phyloP scores from a whole-genome alignment of 2,888 invertebrate genomes.

The Xanthia icteritia region DNA sequence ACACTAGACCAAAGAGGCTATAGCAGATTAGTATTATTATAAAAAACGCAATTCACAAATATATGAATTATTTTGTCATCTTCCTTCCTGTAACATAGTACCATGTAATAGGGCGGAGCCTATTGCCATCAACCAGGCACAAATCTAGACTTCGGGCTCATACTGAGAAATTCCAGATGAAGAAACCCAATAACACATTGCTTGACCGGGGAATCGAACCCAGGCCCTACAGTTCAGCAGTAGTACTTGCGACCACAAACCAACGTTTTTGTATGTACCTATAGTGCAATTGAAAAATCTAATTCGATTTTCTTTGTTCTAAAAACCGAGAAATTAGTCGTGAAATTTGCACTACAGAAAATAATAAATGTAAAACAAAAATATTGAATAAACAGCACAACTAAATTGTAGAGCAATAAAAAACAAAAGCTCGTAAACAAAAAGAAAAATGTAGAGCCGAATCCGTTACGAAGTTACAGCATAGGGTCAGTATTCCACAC shows the following conservation, averaged over 20 bases:
- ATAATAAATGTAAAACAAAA: background rate
- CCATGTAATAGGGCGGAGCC: background rate
- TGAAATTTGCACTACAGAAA: background rate
- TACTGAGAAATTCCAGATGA: background rate
- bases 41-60: too few species aligned
- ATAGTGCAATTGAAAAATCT: background rate
- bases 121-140: background rate
- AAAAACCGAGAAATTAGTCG: too few species aligned
- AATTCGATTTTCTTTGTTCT: background rate
- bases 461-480: constrained; percentile 42
- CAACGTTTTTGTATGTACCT: too few species aligned
- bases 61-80: too few species aligned
- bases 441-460: constrained; percentile 25
- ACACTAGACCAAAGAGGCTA: too few species aligned
- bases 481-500: constrained; percentile 14
- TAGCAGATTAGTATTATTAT: too few species aligned
- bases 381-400: background rate
- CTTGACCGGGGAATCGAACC: too few species aligned
- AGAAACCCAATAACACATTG: too few species aligned
- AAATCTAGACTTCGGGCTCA: background rate
- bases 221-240: too few species aligned
- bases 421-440: constrained; percentile 20
- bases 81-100: too few species aligned
- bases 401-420: constrained; percentile 16
- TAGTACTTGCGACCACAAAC: too few species aligned